These are phyloP conservation scores for Sorex fumeus DNA, from an alignment of 2,113 vertebrate species.

Conservation along the genomic window DNA sequence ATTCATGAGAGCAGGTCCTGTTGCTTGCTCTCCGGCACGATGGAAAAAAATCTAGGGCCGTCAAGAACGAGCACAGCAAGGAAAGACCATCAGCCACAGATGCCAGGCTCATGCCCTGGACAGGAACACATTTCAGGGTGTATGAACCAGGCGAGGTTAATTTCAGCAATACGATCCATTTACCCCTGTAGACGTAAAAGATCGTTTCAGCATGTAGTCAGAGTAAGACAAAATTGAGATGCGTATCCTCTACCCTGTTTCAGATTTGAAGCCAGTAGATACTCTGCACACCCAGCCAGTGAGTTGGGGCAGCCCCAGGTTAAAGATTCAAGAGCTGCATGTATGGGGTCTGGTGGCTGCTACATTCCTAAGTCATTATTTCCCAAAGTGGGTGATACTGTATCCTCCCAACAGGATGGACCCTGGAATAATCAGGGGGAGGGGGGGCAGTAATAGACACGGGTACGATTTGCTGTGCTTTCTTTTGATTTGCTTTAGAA, in stretches of 20 bases:
- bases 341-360: no score
- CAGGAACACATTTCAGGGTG: not conserved
- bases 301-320: not conserved
- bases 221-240: not conserved
- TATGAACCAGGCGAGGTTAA: not conserved
- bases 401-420: not conserved
- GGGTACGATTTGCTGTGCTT: no score
- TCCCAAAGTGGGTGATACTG: no score
- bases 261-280: not conserved
- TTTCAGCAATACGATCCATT: not conserved
- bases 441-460: no score
- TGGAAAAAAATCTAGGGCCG: not conserved
- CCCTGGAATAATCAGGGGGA: fast-evolving
- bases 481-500: no score
- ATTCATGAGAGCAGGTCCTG: constrained; percentile 52
- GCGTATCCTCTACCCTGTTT: not conserved
- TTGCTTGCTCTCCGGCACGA: not conserved
- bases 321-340: not conserved
- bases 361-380: no score
- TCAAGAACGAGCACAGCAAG: fast-evolving
- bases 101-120: fast-evolving
- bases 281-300: not conserved
- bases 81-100: not conserved
- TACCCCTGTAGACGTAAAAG: not conserved
- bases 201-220: not conserved